Evolutionary conservation across 2,888 invertebrate species (phyloP), one percentile per base, ranked within the genome.

Genomic region (Tetranychus truncatus): DNA sequence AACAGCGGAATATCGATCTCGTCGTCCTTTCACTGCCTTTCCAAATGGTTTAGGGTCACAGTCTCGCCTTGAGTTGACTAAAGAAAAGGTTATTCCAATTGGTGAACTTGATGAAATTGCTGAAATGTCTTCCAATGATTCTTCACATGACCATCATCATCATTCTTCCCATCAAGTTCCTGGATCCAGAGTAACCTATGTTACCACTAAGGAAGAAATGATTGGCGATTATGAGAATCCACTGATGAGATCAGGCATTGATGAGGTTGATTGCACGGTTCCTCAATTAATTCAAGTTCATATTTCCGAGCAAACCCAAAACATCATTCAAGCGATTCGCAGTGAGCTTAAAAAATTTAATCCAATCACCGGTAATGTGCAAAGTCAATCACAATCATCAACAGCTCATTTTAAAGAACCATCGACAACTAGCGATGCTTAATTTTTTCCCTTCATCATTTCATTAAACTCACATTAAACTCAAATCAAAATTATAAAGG

Each of bases 71-170:
- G 34, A 69, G 11, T 69, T 69, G 20, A 24, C n/a, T 24, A 69
- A 69, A 69, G 69, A 69, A 24, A 69, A 69, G 69, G 69, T 69
- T 24, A 69, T 69, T 4, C 69, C 20, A 24, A 69, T 69, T 11
- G 69, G 69, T 5, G 21, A 20, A 5, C 21, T 69, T 11, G 69
- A 69, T 69, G 69, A 11, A 1, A 21, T 24, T 24, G 69, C 34
- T 24, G 69, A 67, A 67, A 21, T 69, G 18, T 20, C 69, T 21
- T 69, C 69, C 18, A 24, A 20, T 8, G 20, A 11, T 24, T 69
- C 69, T 20, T 69, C 69, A 7, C 20, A 24, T 11, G 69, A 24
- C 5, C 7, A 69, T 24, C 69, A 18, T 69, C 21, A 24, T 24
- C 34, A 69, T 24, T 5, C 20, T 20, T 20, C n/a, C 11, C 69